These are phyloP conservation scores for Hemiscyllium ocellatum DNA, from an alignment of 2,113 vertebrate species.

Conservation along the genomic window DNA sequence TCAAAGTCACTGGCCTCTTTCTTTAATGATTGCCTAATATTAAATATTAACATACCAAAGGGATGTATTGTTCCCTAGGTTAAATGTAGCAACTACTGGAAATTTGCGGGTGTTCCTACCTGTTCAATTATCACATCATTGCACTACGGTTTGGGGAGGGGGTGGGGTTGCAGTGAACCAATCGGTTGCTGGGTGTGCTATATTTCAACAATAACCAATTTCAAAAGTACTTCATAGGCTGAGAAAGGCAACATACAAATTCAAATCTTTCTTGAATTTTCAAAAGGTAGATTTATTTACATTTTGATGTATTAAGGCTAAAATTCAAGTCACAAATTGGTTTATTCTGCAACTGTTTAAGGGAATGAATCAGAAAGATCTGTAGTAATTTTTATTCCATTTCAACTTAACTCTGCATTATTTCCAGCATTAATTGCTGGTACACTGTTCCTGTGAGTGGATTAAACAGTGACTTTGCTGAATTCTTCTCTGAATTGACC, in stretches of 20 bases:
- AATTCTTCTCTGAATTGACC: not conserved
- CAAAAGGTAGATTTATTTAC: not conserved
- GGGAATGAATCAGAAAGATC: not conserved
- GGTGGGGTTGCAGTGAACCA: no score
- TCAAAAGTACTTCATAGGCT: no score
- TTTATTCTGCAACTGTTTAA: not conserved
- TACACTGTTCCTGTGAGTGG: not conserved
- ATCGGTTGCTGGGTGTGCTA: no score
- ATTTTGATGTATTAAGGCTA: not conserved
- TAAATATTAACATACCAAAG: not conserved
- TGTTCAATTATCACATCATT: not conserved
- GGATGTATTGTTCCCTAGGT: not conserved
- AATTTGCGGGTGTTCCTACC: not conserved
- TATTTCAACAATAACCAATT: no score
- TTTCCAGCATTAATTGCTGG: not conserved
- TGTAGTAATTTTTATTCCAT: not conserved
- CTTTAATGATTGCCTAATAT: not conserved
- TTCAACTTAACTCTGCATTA: not conserved
- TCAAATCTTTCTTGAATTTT: not conserved
- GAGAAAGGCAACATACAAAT: no score
- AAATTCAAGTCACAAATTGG: not conserved
- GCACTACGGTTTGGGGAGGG: no score
- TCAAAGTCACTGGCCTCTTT: not conserved
- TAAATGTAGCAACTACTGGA: not conserved
- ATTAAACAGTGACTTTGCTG: not conserved